Percentiles rank a stretch among this genome's conserved stretches.
Conservation (phyloP, 2,113 vertebrate species). For the Callorhinus ursinus region DNA sequence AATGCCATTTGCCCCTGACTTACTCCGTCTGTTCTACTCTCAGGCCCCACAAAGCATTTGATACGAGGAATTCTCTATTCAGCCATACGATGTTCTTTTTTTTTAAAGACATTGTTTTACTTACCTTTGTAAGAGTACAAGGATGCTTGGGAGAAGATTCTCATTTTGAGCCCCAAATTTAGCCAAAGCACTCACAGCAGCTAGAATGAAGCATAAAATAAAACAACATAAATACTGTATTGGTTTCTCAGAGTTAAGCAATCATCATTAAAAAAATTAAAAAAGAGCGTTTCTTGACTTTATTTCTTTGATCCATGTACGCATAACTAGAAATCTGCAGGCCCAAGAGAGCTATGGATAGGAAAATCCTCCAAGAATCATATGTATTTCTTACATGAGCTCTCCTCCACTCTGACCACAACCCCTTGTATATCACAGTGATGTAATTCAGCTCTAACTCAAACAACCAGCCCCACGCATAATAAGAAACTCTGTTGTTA, state of each 20-base stretch:
- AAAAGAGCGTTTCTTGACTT: conserved; percentile 36
- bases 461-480: neutral
- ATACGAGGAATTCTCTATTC: neutral
- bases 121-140: conserved; percentile 97
- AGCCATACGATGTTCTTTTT: neutral
- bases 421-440: neutral
- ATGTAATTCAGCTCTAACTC: conserved; percentile 11
- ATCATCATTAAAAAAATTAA: neutral
- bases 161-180: conserved; percentile 99
- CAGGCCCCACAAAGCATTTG: neutral
- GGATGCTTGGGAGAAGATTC: conserved; percentile 95
- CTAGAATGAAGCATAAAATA: conserved; percentile 80
- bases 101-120: conserved; percentile 12
- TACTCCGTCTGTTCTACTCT: neutral
- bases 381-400: neutral
- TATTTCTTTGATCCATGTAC: conserved; percentile 38
- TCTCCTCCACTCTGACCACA: neutral
- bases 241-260: conserved; percentile 38
- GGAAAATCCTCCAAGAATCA: neutral
- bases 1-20: neutral
- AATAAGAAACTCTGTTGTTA: conserved; percentile 22
- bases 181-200: conserved; percentile 96
- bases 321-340: conserved; percentile 26
- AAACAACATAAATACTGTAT: neutral
- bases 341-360: neutral